Evolutionary conservation across 2,888 invertebrate genomes (phyloP).

Genomic region (Fragum whitleyi): DNA sequence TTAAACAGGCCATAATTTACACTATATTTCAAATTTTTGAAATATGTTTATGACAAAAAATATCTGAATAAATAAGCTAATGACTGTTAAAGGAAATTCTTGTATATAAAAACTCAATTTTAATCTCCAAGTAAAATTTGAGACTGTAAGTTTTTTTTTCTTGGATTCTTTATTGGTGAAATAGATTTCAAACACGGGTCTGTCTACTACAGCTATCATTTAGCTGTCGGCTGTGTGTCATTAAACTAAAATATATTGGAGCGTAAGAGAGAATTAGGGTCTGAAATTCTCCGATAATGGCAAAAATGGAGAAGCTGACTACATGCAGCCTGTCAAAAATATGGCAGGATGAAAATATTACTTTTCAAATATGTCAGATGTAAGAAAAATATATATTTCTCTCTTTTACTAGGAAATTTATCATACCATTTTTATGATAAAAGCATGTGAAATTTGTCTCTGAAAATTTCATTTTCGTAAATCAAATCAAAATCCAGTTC

Average conservation of each 20-base stretch:
- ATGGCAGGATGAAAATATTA: neutral
- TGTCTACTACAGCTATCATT: constrained; percentile 2
- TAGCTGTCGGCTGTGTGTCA: neutral
- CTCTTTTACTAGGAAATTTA: too few relatives aligned
- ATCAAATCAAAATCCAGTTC: too few relatives aligned
- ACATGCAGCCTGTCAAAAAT: constrained; percentile 10
- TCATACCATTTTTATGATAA: too few relatives aligned
- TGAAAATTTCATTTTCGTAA: too few relatives aligned
- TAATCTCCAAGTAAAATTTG: neutral
- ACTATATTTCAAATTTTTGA: too few relatives aligned
- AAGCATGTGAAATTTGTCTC: too few relatives aligned
- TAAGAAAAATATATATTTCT: too few relatives aligned
- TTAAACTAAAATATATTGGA: constrained; percentile 10
- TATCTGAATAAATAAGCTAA: neutral
- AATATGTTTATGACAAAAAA: too few relatives aligned
- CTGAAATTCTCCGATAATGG: constrained; percentile 3
- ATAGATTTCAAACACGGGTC: neutral
- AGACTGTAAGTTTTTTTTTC: neutral
- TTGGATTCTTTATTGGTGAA: neutral
- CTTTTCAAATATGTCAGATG: neutral
- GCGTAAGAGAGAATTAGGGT: neutral
- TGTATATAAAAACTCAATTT: neutral
- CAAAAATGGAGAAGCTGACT: neutral
- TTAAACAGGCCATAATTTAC: too few relatives aligned
- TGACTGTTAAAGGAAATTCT: neutral